Conservation (phyloP, 2,888 invertebrate genomes). For the Drosophila flavopinicola region DNA sequence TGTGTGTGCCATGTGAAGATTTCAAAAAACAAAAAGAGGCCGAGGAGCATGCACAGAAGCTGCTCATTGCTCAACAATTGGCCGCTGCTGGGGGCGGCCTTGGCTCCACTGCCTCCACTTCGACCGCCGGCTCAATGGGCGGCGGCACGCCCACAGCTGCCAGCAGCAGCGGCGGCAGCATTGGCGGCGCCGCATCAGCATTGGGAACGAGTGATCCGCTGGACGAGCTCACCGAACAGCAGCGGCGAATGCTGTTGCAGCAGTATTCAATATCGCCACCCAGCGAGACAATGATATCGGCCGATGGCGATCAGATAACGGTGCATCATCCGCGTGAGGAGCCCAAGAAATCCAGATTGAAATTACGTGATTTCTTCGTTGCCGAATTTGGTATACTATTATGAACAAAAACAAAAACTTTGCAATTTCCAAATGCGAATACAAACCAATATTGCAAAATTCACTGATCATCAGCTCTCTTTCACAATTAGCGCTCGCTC, state of each 20-base stretch:
- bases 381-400: constrained; percentile 89
- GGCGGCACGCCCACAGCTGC: constrained; percentile 23
- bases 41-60: constrained; percentile 82
- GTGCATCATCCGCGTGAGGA: constrained; percentile 89
- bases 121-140: constrained; percentile 37
- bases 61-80: constrained; percentile 82
- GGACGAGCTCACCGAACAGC: constrained; percentile 81
- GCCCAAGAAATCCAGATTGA: constrained; percentile 91
- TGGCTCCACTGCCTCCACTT: constrained; percentile 30
- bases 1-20: constrained; percentile 51
- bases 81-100: constrained; percentile 55
- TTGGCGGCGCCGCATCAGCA: constrained; percentile 19
- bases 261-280: constrained; percentile 80
- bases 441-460: constrained; percentile 1
- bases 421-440: constrained; percentile 8
- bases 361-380: constrained; percentile 94
- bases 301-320: constrained; percentile 83
- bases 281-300: constrained; percentile 83
- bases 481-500: constrained; percentile 19
- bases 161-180: constrained; percentile 22
- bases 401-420: constrained; percentile 11
- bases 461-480: constrained; percentile 21
- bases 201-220: constrained; percentile 51
- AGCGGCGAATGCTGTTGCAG: constrained; percentile 78
- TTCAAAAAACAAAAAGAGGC: constrained; percentile 84